phyloP scores from a whole-genome alignment of 2,888 invertebrate species.

The Nomada goodeniana region DNA sequence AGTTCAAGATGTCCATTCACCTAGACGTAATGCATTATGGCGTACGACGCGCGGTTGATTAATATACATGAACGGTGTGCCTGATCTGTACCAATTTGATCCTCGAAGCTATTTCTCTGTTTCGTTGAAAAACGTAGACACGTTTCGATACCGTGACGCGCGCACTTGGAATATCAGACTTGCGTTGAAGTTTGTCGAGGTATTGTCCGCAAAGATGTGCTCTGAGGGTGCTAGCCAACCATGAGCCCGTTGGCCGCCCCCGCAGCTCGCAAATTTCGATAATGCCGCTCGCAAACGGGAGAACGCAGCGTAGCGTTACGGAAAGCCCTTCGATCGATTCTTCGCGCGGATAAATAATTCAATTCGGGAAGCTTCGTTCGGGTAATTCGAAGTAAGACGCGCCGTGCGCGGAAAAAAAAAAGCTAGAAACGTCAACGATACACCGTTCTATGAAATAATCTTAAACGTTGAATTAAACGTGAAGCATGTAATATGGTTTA shows the following conservation, averaged over 20 bases:
- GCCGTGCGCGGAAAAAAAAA: not conserved
- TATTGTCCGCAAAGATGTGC: conserved; percentile 63
- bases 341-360: not conserved
- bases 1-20: not conserved
- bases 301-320: not conserved
- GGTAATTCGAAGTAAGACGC: not conserved
- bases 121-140: not conserved
- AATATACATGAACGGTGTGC: not conserved
- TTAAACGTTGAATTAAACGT: conserved; percentile 2
- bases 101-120: not conserved
- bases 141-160: not conserved
- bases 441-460: conserved; percentile 4
- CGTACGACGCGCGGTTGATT: not conserved
- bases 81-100: not conserved
- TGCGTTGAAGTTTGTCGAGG: not conserved
- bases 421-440: conserved; percentile 11
- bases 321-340: not conserved
- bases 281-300: conserved; percentile 40
- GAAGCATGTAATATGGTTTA: conserved; percentile 20
- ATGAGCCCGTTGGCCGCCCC: conserved; percentile 81
- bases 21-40: conserved; percentile 7
- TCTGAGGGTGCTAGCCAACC: conserved; percentile 75
- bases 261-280: conserved; percentile 58
- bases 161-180: conserved; percentile 12
- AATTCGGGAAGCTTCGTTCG: not conserved